These are phyloP conservation scores for Tenthredo scrophulariae DNA, from an alignment of 2,888 invertebrate species.

Conservation along the genomic window DNA sequence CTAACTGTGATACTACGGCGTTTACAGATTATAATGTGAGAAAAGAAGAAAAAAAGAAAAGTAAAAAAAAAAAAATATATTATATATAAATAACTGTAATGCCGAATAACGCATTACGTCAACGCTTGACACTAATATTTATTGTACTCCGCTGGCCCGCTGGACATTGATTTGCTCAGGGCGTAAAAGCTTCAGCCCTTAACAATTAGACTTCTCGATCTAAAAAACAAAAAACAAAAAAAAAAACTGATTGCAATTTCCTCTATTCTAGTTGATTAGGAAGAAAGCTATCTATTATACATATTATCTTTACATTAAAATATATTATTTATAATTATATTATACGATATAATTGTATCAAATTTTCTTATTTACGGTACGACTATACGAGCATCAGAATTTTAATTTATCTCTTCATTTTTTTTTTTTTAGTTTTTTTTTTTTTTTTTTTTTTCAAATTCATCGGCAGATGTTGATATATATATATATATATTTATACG, in stretches of 20 bases:
- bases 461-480: conserved; percentile 11
- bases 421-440: conserved; percentile 16
- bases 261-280: conserved; percentile 46
- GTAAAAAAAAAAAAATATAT: background rate
- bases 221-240: background rate
- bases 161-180: conserved; percentile 45
- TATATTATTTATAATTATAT: conserved; percentile 49
- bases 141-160: conserved; percentile 35
- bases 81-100: conserved; percentile 45
- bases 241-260: conserved; percentile 40
- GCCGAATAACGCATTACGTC: conserved; percentile 45
- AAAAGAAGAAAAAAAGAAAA: conserved; percentile 13
- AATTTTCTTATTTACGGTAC: conserved; percentile 47
- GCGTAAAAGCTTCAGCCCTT: conserved; percentile 26
- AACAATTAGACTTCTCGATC: conserved; percentile 35
- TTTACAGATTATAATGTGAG: conserved; percentile 41
- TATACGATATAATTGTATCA: conserved; percentile 37
- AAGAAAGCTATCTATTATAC: conserved; percentile 44
- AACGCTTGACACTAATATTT: conserved; percentile 42
- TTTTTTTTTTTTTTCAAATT: conserved; percentile 23
- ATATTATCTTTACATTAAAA: conserved; percentile 37
- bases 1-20: conserved; percentile 55
- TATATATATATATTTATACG: background rate
- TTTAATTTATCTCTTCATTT: conserved; percentile 22
- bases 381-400: conserved; percentile 40